Evolutionary conservation across 2,113 vertebrate genomes (phyloP).

Genomic region (Chaenogobius annularis): DNA sequence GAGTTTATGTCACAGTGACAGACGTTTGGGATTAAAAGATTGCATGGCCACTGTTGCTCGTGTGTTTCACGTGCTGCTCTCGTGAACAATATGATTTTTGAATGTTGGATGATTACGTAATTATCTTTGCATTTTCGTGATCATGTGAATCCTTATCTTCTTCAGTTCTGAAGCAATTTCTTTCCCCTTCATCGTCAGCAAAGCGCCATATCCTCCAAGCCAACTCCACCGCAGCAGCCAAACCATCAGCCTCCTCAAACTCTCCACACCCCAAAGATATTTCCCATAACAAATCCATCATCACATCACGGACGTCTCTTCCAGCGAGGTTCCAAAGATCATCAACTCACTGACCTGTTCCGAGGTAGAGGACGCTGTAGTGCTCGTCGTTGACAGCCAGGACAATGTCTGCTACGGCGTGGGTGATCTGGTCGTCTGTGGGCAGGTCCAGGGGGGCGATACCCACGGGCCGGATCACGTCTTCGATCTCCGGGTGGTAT

Average conservation of each 20-base stretch:
- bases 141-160: too few species aligned
- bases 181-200: too few species aligned
- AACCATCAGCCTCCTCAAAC: not conserved
- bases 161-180: not conserved
- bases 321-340: too few species aligned
- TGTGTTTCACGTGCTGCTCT: too few species aligned
- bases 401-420: constrained; percentile 73
- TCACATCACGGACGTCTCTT: too few species aligned
- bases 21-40: too few species aligned
- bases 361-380: constrained; percentile 80
- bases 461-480: constrained; percentile 73
- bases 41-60: too few species aligned
- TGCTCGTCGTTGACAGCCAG: constrained; percentile 78
- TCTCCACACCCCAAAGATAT: not conserved
- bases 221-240: not conserved
- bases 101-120: too few species aligned
- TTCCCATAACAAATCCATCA: too few species aligned
- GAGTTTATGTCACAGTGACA: too few species aligned
- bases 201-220: not conserved
- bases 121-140: too few species aligned
- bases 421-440: constrained; percentile 76
- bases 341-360: constrained; percentile 72
- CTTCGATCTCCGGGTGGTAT: constrained; percentile 80
- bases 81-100: too few species aligned
- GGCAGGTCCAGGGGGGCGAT: constrained; percentile 75